Evolutionary conservation across 2,888 invertebrate genomes (phyloP).

Genomic region (Candidula unifasciata): DNA sequence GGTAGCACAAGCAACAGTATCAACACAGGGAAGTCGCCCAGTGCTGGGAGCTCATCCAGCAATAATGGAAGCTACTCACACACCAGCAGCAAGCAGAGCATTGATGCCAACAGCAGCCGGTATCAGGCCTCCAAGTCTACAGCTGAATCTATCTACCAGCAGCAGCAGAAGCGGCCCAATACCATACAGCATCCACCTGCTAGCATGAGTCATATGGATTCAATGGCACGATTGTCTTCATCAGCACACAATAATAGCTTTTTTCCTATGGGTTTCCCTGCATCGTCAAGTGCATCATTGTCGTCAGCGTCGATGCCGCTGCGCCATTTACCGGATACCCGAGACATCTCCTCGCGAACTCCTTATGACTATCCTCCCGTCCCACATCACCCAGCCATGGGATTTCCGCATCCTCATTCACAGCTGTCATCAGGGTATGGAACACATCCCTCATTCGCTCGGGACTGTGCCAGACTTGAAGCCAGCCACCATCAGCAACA

Average conservation of each 20-base stretch:
- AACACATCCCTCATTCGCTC: slow-evolving; percentile 29
- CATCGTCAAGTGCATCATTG: slow-evolving; percentile 81
- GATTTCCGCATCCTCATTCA: slow-evolving; percentile 46
- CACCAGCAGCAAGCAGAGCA: background rate
- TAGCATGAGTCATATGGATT: slow-evolving; percentile 43
- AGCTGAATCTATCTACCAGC: slow-evolving; percentile 66
- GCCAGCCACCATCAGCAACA: slow-evolving; percentile 31
- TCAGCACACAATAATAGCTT: slow-evolving; percentile 68
- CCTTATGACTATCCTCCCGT: slow-evolving; percentile 47
- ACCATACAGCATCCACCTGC: slow-evolving; percentile 52
- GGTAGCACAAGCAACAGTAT: background rate
- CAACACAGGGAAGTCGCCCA: slow-evolving; percentile 25
- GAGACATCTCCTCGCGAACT: slow-evolving; percentile 35
- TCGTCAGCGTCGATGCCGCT: slow-evolving; percentile 48
- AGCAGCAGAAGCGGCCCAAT: slow-evolving; percentile 58
- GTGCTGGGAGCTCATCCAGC: slow-evolving; percentile 28
- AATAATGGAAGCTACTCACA: background rate
- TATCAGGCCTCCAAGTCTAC: slow-evolving; percentile 34
- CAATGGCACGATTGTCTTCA: slow-evolving; percentile 56
- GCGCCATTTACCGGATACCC: slow-evolving; percentile 43
- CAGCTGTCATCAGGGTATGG: slow-evolving; percentile 44
- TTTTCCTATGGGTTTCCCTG: slow-evolving; percentile 63
- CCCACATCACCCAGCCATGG: slow-evolving; percentile 46
- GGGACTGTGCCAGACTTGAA: slow-evolving; percentile 41
- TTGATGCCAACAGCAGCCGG: slow-evolving; percentile 3